A percentile compares a stretch with the other conserved stretches of the same genome.
phyloP scores from a whole-genome alignment of 2,797 vertebrate species.

The Bradypodion pumilum region DNA sequence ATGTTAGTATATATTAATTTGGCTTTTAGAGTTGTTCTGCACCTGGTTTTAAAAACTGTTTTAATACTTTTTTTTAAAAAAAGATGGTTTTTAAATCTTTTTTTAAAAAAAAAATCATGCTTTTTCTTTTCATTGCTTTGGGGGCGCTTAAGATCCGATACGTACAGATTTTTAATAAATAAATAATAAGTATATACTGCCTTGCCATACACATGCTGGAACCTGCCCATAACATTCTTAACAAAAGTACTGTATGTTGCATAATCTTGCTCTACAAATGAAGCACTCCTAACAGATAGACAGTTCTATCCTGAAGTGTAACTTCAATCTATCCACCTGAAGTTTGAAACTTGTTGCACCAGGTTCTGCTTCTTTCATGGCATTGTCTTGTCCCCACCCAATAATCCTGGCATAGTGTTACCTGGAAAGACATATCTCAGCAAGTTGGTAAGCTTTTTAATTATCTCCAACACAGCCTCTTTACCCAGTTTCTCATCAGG shows the following conservation, averaged over 20 bases:
- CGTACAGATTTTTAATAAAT: background rate
- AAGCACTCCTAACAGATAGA: background rate
- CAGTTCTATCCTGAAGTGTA: background rate
- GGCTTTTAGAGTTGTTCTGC: no score
- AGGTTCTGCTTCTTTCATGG: background rate
- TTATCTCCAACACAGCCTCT: conserved; percentile 82
- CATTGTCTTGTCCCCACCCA: background rate
- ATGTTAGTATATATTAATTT: no score
- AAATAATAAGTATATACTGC: background rate
- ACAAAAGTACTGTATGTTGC: background rate
- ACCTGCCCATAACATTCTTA: no score
- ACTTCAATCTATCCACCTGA: background rate
- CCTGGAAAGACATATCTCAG: conserved; percentile 88
- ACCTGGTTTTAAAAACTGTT: no score
- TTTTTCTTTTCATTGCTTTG: no score
- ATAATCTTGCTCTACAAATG: background rate
- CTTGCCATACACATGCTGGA: background rate
- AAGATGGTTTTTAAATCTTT: no score
- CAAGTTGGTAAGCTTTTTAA: conserved; percentile 83
- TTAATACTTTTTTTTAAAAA: no score
- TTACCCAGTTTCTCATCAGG: conserved; percentile 84
- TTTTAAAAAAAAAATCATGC: no score
- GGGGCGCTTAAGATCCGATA: no score
- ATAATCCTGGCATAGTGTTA: conserved; percentile 60
- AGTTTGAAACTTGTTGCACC: background rate